These are phyloP conservation scores for Acestrorhynchus altus DNA, from an alignment of 2,797 vertebrate species.

Conservation along the genomic window DNA sequence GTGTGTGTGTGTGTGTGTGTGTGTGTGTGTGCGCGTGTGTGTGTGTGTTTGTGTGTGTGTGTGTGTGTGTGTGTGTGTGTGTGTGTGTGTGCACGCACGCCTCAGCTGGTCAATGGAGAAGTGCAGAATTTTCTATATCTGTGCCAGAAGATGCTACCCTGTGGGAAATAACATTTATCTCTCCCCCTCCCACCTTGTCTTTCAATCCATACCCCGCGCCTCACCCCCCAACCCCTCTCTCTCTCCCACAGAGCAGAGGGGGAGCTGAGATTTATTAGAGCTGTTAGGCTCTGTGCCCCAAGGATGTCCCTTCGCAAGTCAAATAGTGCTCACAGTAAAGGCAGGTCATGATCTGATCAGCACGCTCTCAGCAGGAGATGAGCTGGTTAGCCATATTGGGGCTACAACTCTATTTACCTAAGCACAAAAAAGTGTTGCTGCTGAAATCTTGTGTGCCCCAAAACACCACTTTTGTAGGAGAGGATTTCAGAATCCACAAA, in stretches of 20 bases:
- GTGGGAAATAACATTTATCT: conserved; percentile 16
- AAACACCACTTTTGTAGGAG: background rate
- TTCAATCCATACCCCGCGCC: conserved; percentile 5
- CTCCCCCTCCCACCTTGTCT: conserved; percentile 21
- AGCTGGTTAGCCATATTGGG: background rate
- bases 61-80: background rate
- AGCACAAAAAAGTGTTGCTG: background rate
- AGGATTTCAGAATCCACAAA: background rate
- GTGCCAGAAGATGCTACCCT: background rate
- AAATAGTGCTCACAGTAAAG: background rate
- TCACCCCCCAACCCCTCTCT: background rate
- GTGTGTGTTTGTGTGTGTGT: too few species aligned
- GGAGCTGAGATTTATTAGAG: conserved; percentile 2
- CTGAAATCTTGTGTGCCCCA: background rate
- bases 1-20: too few species aligned
- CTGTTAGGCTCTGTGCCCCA: conserved; percentile 3
- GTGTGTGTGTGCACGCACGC: background rate
- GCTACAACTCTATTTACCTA: background rate
- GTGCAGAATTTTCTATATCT: background rate
- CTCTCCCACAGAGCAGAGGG: background rate
- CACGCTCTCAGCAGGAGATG: background rate
- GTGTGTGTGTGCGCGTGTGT: too few species aligned
- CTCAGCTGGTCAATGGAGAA: conserved; percentile 1
- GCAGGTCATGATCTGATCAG: conserved; percentile 1
- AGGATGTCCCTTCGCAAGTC: conserved; percentile 13